A percentile compares a stretch with the other conserved stretches of the same genome.
phyloP scores from a whole-genome alignment of 2,113 vertebrate genomes.

The Tenebrosternarchus preto region DNA sequence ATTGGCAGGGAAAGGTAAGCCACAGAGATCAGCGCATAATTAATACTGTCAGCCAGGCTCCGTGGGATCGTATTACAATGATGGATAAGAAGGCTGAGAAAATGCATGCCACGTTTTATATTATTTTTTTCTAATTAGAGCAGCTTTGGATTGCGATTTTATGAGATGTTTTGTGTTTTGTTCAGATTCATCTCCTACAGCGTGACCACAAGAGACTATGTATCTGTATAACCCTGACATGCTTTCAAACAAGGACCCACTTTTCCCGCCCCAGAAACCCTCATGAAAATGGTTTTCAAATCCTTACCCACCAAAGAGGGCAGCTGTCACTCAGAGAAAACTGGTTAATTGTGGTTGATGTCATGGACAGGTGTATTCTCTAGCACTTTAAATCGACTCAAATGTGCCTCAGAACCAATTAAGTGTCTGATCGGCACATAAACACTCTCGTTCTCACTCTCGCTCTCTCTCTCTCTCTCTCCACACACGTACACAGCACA shows the following conservation, averaged over 20 bases:
- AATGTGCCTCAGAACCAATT: not conserved
- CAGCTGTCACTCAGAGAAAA: not conserved
- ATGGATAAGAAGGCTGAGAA: not conserved
- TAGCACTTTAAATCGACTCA: not conserved
- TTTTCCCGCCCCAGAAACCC: not conserved
- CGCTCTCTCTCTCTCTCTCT: constrained; percentile 1
- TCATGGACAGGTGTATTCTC: too few species aligned
- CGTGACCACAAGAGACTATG: not conserved
- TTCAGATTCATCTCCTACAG: constrained; percentile 1
- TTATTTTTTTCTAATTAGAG: constrained; percentile 21
- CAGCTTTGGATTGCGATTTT: not conserved
- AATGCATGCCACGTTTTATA: constrained; percentile 3
- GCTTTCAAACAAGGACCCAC: not conserved
- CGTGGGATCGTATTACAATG: not conserved
- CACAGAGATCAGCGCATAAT: not conserved
- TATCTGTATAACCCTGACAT: not conserved
- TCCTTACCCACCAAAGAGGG: not conserved
- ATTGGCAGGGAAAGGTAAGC: constrained; percentile 17
- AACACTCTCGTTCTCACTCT: not conserved
- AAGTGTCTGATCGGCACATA: not conserved
- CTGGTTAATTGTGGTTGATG: too few species aligned
- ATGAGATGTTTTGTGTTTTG: not conserved
- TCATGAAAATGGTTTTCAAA: constrained; percentile 7
- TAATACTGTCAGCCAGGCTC: constrained; percentile 9
- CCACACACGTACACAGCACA: not conserved